Evolutionary conservation across 2,797 vertebrate genomes (phyloP), one percentile per base, ranked within the genome.

Genomic region (Danio choprae): DNA sequence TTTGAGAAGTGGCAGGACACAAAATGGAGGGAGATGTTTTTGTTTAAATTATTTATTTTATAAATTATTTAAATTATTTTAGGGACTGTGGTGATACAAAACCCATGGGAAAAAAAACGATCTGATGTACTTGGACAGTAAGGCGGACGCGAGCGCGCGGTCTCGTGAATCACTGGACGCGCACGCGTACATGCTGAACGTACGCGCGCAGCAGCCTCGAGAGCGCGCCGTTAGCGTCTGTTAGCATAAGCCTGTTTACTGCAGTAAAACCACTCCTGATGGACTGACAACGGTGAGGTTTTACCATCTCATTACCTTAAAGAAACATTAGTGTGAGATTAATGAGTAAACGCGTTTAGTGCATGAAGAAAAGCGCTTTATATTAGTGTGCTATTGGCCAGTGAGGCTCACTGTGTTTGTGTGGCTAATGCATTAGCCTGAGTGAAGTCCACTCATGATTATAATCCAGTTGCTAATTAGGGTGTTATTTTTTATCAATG

Each of bases 221-320:
- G 58, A 72, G 22, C 58, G 77, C 69, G 58, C 77, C 7, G 40
- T 20, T 63, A 80, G 69, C 77, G 40, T 44, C 16, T 16, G 59
- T 10, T 80, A 80, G 69, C 77, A 55, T 46, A 55, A 2, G 41
- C 16, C 48, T 65, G 68, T 73, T 80, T 72, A 80, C 69, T 56
- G 59, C 68, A 44, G 16, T 36, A 20, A 46, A 73, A 20, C 50
- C 38, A 0, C 48, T 38, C 40, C 68, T 8, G 60, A 80, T 80
- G 77, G 77, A 80, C 59, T 80, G 51, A 71, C 20, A 36, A 64
- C 48, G 77, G 77, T 72, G 51, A 46, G 77, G 9, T 64, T 55
- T 64, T 20, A 16, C 16, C 10, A 1, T 10, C 10, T 53, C 15
- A 1, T 56, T 36, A 9, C 40, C n/a, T 15, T 16, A 18, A 1